Evolutionary conservation across 64 coral and sea anemone genomes (phyloP), one percentile per base, ranked within the genome.

Genomic region (Stichodactyla mertensii): DNA sequence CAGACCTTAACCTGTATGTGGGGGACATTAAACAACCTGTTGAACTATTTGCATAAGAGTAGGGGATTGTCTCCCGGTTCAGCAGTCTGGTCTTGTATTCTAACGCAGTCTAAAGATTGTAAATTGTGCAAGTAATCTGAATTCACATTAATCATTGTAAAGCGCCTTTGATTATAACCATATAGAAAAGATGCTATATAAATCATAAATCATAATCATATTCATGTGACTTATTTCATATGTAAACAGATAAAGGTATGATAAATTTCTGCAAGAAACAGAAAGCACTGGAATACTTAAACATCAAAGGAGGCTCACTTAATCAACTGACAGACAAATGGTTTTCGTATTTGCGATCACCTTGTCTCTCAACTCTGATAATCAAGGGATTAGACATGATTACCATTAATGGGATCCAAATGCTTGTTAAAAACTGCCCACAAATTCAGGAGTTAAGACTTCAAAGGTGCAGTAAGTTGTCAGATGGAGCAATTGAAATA

Each of bases 401-500:
- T 51, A 96, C 91, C 12, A 90, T 71, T 55, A 88, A 55, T 64
- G 82, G 87, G 22, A 70, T 96, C 74, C 53, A 70, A 22, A 90
- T 87, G 51, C 61, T 96, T 56, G 91, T 89, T 16, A 93, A 90
- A 58, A 96, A 96, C 59, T 96, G 94, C 28, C 85, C 88, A 7
- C 89, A 88, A 45, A 87, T 93, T 62, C 83, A 87, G 84, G 88
- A 93, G 52, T 45, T 96, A 8, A 89, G 86, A 66, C 79, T 96
- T 67, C 79, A 55, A 61, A 87, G 94, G 26, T 96, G 94, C 88
- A 87, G 59, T 45, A 87, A 77, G 27, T 51, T 96, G 26, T 57
- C 84, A 71, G 91, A 96, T 87, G 85, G 77, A 71, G 81, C 88
- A 16, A 82, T 96, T 69, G 77, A 96, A 51, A 87, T 87, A 19